These are phyloP conservation scores for Meloidogyne hapla DNA, from an alignment of 1,140 invertebrate genomes.

Conservation along the genomic window DNA sequence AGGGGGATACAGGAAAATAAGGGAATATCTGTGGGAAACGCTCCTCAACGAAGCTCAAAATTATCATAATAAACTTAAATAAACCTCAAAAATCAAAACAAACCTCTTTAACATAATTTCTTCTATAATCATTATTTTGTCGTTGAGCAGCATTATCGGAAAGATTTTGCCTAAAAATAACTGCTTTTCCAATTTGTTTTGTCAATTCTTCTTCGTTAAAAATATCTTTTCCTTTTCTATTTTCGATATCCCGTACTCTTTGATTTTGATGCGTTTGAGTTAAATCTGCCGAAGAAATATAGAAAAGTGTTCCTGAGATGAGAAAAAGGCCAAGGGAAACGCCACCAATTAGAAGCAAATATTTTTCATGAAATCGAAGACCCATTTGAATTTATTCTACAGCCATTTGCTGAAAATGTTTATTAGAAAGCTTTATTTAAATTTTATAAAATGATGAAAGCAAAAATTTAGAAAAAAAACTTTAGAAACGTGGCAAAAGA, in stretches of 20 bases:
- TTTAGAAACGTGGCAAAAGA: neutral
- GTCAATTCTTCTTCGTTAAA: neutral
- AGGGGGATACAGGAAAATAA: too few relatives aligned
- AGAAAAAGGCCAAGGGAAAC: constrained; percentile 24
- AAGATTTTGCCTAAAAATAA: neutral
- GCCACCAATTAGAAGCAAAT: constrained; percentile 31
- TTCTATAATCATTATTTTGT: constrained; percentile 33
- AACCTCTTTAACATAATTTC: constrained; percentile 41
- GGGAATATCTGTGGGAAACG: too few relatives aligned
- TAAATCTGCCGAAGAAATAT: neutral
- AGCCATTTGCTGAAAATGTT: neutral
- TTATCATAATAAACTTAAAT: too few relatives aligned
- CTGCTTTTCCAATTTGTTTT: neutral
- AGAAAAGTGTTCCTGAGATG: constrained; percentile 10
- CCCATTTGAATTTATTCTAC: constrained; percentile 25
- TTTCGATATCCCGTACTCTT: neutral
- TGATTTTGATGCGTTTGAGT: neutral
- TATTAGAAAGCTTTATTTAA: neutral
- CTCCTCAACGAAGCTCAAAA: too few relatives aligned
- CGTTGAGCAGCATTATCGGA: neutral
- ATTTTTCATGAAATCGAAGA: constrained; percentile 36
- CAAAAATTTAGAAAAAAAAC: neutral
- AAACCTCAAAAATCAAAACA: constrained; percentile 10
- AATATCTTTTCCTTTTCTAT: neutral
- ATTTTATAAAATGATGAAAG: too few relatives aligned